Evolutionary conservation across 1,140 invertebrate species (phyloP).

Genomic region (Rhopalosiphum maidis): DNA sequence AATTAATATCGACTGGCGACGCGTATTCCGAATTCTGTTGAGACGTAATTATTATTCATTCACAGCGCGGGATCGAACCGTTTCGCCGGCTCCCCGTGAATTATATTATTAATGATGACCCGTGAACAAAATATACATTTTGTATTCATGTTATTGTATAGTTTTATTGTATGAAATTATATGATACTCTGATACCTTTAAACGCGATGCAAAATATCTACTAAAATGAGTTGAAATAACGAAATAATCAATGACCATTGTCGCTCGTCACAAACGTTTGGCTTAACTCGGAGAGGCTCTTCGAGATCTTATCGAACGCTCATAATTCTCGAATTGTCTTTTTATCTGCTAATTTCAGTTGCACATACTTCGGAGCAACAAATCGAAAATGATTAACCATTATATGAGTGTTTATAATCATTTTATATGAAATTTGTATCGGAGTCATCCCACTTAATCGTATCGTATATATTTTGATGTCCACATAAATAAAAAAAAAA

Average conservation of each 20-base stretch:
- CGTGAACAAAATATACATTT: background rate
- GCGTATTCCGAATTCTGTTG: background rate
- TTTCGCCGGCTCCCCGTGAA: too few relatives aligned
- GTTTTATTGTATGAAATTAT: background rate
- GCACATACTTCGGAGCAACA: background rate
- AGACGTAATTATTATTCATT: background rate
- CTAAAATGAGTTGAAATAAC: background rate
- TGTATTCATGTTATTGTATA: background rate
- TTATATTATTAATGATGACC: background rate
- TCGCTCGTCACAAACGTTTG: background rate
- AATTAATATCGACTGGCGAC: too few relatives aligned
- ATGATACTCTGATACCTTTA: background rate
- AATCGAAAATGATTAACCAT: background rate
- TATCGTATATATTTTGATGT: background rate
- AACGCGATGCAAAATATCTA: background rate
- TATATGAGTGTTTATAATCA: background rate
- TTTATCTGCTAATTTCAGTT: background rate
- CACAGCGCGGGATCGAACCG: background rate
- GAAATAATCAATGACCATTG: background rate
- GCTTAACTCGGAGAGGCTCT: background rate
- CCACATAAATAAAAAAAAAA: background rate
- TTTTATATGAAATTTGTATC: too few relatives aligned
- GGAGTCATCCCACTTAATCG: background rate
- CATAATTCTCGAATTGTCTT: background rate
- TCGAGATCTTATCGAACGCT: background rate